phyloP scores from a whole-genome alignment of 2,113 vertebrate genomes.

The Pygoscelis adeliae region DNA sequence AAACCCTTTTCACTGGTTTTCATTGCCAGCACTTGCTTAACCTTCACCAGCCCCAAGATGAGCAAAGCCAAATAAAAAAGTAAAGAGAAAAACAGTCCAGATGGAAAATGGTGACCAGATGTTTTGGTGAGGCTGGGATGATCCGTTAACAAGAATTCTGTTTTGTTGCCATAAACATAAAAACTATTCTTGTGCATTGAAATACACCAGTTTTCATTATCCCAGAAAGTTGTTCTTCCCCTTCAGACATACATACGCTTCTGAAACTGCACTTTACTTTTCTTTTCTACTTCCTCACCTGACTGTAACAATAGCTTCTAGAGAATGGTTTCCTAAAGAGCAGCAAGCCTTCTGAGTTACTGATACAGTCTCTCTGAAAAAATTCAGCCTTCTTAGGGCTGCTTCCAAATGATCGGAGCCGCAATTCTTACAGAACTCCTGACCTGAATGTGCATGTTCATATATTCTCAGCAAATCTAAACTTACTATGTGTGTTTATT shows the following conservation, averaged over 20 bases:
- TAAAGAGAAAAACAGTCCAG: not conserved
- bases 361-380: not conserved
- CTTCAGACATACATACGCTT: not conserved
- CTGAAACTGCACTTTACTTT: not conserved
- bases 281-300: not conserved
- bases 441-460: fast-evolving
- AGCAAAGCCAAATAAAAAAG: not conserved
- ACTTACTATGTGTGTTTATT: not conserved
- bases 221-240: not conserved
- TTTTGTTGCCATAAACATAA: conserved; percentile 5
- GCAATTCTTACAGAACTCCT: not conserved
- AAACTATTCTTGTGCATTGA: not conserved
- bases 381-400: not conserved
- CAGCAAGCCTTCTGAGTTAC: not conserved
- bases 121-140: conserved; percentile 14
- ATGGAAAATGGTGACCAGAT: conserved; percentile 59
- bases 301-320: not conserved
- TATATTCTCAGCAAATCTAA: not conserved
- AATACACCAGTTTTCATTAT: not conserved
- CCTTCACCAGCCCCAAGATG: not conserved
- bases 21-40: conserved; percentile 51
- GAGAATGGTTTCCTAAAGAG: not conserved
- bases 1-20: conserved; percentile 16
- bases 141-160: not conserved
- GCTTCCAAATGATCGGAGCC: not conserved